phyloP scores from a whole-genome alignment of 2,888 invertebrate genomes.

The Sepiola atlantica region DNA sequence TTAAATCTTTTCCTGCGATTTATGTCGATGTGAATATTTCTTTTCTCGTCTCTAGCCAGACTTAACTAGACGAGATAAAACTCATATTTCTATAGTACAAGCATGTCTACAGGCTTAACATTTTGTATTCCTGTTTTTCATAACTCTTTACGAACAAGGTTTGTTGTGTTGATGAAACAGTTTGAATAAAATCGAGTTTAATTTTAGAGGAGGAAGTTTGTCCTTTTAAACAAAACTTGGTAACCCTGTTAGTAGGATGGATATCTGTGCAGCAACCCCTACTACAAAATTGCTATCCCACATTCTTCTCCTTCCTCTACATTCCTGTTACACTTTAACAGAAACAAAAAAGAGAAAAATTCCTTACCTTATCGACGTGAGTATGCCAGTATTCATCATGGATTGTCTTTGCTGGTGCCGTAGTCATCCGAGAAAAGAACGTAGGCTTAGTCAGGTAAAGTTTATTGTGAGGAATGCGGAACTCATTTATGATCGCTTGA shows the following conservation, averaged over 20 bases:
- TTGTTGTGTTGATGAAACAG: no score
- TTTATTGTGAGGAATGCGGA: slow-evolving; percentile 81
- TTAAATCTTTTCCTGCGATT: no score
- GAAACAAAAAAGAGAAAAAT: slow-evolving; percentile 49
- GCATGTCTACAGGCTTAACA: no score
- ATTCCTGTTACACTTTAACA: neutral
- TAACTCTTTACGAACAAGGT: no score
- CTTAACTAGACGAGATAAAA: no score
- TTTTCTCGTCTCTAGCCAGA: no score
- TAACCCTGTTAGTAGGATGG: neutral
- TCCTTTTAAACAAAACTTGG: no score
- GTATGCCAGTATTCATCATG: slow-evolving; percentile 94
- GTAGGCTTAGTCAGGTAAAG: slow-evolving; percentile 89
- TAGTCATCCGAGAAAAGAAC: slow-evolving; percentile 87
- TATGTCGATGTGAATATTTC: no score
- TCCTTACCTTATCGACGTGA: slow-evolving; percentile 87
- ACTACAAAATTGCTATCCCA: neutral
- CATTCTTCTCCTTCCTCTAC: neutral
- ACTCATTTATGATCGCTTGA: slow-evolving; percentile 84
- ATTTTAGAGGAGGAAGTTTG: no score
- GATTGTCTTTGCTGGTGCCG: slow-evolving; percentile 81
- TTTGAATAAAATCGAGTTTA: no score
- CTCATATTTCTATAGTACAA: no score
- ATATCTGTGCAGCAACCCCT: neutral
- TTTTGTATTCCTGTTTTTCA: no score